Conservation (phyloP, 92 coral and sea anemone species). For the Phenganax stokvisi region DNA sequence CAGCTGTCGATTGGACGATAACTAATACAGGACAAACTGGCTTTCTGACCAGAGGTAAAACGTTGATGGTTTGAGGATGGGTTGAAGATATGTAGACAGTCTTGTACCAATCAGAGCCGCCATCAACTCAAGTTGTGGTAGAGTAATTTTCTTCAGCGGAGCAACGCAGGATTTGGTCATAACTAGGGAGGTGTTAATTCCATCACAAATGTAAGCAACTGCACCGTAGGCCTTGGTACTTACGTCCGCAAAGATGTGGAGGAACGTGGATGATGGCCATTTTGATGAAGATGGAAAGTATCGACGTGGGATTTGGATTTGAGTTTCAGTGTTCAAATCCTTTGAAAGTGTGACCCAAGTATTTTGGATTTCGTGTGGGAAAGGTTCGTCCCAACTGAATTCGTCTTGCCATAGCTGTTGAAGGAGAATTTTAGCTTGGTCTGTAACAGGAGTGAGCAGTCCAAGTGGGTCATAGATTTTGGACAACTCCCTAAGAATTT, state of each 20-base stretch:
- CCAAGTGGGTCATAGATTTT: slow-evolving; percentile 45
- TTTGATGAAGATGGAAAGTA: slow-evolving; percentile 23
- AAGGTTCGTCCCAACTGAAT: slow-evolving; percentile 47
- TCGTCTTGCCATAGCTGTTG: slow-evolving; percentile 28
- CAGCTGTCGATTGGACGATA: neutral
- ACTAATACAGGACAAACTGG: neutral
- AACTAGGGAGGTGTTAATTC: slow-evolving; percentile 37
- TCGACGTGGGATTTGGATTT: slow-evolving; percentile 9
- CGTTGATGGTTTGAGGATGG: neutral
- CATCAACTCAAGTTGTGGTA: slow-evolving; percentile 46
- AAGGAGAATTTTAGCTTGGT: slow-evolving; percentile 4
- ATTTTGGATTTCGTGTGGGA: slow-evolving; percentile 16
- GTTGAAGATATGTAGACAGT: slow-evolving; percentile 4
- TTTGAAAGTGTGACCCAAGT: slow-evolving; percentile 7
- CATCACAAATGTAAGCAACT: slow-evolving; percentile 39
- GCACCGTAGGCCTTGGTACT: slow-evolving; percentile 56
- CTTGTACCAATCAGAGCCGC: slow-evolving; percentile 41
- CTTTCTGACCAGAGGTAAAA: neutral
- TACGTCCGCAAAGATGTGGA: slow-evolving; percentile 51
- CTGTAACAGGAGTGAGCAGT: neutral
- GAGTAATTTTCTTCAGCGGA: slow-evolving; percentile 39
- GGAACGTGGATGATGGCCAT: slow-evolving; percentile 9
- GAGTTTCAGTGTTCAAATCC: neutral
- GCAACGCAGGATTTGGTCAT: slow-evolving; percentile 48
- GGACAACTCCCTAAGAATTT: slow-evolving; percentile 42